Conservation (phyloP, 2,888 invertebrate genomes). For the Ophioninae sp. region DNA sequence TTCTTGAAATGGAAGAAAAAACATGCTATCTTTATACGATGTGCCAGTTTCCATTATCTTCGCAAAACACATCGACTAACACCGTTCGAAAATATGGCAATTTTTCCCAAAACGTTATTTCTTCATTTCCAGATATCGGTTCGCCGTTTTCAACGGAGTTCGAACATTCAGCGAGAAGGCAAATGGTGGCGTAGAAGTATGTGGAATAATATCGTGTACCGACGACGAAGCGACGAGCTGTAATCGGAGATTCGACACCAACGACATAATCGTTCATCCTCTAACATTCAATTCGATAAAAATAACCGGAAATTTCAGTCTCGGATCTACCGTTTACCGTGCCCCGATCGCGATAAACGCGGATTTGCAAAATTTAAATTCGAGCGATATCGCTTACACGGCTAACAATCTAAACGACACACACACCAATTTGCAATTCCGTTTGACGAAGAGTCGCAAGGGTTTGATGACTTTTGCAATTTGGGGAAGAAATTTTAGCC, state of each 20-base stretch:
- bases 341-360: constrained; percentile 64
- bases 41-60: not conserved
- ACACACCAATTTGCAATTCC: constrained; percentile 60
- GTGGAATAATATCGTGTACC: constrained; percentile 67
- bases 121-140: constrained; percentile 66
- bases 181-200: constrained; percentile 66
- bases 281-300: constrained; percentile 67
- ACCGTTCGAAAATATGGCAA: not conserved
- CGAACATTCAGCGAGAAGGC: constrained; percentile 53
- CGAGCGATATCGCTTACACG: constrained; percentile 61
- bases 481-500: constrained; percentile 69
- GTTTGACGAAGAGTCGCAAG: constrained; percentile 61
- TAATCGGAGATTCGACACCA: constrained; percentile 61
- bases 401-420: constrained; percentile 53
- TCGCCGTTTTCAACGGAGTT: constrained; percentile 71
- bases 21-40: no score
- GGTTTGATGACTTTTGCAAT: constrained; percentile 71
- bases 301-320: constrained; percentile 63
- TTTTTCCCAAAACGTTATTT: not conserved
- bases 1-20: no score
- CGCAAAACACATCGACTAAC: not conserved
- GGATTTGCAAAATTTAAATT: constrained; percentile 63
- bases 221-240: constrained; percentile 63
- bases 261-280: constrained; percentile 63
- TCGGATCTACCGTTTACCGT: constrained; percentile 52